Evolutionary conservation across 2,113 vertebrate species (phyloP), one percentile per base, ranked within the genome.

Genomic region (Platichthys stellatus): DNA sequence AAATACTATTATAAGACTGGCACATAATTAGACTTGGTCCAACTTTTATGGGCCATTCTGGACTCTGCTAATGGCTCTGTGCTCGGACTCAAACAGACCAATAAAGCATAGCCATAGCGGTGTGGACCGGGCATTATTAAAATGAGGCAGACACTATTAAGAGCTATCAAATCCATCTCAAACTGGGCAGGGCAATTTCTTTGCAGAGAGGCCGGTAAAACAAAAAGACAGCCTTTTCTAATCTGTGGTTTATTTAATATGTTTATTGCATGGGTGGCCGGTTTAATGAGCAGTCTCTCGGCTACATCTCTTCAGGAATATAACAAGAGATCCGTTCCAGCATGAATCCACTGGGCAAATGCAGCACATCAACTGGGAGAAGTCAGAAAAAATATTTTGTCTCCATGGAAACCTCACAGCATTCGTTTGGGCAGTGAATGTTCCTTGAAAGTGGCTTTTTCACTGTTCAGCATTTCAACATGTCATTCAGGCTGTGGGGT

Each of bases 1-100:
- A 85, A 85, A 89, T 84, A 77, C 82, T 82, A 91, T 90, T 82
- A 86, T 72, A 74, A 82, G 74, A 26, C 85, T 85, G 69, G 81
- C 84, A 82, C 82, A 87, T 91, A 92, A 94, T 93, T 90, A 90
- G 85, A 90, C 81, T 87, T 91, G 88, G 91, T 88, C 87, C 80
- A 88, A 89, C 87, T 89, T 95, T 94, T 93, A 93, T 91, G 83
- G 89, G 78, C 88, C 81, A 89, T 89, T 92, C 90, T 93, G 89
- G 90, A 84, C 88, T 79, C 74, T 84, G 88, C 85, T 93, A 93
- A 94, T 90, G 83, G 84, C 88, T 87, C 79, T 84, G 86, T 80
- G 82, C 90, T 92, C 73, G 83, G 86, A 93, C 91, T 91, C 88
- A 90, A 92, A 93, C 89, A 92, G 92, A 82, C 94, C 90, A 89